A percentile compares a stretch with the other conserved stretches of the same genome.
These are phyloP conservation scores for Hassar affinis DNA, from an alignment of 2,113 vertebrate genomes.

Conservation along the genomic window DNA sequence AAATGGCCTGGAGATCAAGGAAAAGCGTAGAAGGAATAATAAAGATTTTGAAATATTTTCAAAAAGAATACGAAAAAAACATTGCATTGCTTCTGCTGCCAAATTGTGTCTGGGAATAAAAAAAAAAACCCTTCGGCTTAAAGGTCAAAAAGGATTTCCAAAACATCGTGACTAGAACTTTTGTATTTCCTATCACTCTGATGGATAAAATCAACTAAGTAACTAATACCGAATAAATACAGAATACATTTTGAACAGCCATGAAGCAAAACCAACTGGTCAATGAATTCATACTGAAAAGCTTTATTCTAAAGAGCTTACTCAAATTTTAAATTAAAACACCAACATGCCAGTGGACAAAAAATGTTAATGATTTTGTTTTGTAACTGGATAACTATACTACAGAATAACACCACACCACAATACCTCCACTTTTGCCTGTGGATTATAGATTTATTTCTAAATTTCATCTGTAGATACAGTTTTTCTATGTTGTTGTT, in stretches of 20 bases:
- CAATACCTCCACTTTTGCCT: not conserved
- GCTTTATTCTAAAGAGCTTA: not conserved
- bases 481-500: conserved; percentile 41
- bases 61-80: not conserved
- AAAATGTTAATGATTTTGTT: not conserved
- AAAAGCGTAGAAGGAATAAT: conserved; percentile 21
- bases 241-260: no score
- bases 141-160: conserved; percentile 2
- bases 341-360: not conserved
- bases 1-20: not conserved
- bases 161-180: not conserved
- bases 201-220: not conserved
- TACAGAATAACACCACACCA: not conserved
- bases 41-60: conserved; percentile 21
- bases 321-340: not conserved
- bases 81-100: not conserved
- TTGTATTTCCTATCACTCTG: not conserved
- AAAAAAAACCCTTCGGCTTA: not conserved
- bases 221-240: no score
- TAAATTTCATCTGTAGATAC: conserved; percentile 21
- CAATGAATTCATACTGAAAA: not conserved
- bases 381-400: not conserved
- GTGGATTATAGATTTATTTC: not conserved
- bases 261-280: not conserved
- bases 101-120: not conserved